Evolutionary conservation across 2,888 invertebrate genomes (phyloP).

Genomic region (Drosophila gaucha): DNA sequence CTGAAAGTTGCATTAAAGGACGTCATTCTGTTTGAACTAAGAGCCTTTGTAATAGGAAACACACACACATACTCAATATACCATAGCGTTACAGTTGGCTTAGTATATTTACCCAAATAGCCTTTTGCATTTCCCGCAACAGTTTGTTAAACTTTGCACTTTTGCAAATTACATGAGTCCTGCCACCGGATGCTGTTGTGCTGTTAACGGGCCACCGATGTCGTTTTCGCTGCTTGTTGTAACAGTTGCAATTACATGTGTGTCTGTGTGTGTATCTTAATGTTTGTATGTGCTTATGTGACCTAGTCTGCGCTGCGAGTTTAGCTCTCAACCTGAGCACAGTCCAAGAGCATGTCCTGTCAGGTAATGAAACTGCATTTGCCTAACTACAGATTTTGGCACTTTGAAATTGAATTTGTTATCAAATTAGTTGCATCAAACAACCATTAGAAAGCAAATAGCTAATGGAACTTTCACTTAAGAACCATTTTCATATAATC

Average conservation of each 20-base stretch:
- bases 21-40: no score
- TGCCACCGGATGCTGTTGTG: conserved; percentile 71
- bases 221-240: conserved; percentile 22
- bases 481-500: conserved; percentile 2
- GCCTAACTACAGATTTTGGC: conserved; percentile 59
- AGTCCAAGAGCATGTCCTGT: conserved; percentile 22
- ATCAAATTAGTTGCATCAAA: conserved; percentile 75
- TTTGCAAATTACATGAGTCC: conserved; percentile 79
- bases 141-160: conserved; percentile 81
- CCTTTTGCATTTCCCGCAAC: conserved; percentile 73
- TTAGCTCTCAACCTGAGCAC: conserved; percentile 26
- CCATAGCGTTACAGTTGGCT: conserved; percentile 10
- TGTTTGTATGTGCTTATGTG: conserved; percentile 57
- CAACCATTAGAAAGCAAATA: conserved; percentile 48
- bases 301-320: conserved; percentile 32
- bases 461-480: conserved; percentile 8
- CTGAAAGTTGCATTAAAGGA: no score
- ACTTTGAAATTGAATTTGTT: conserved; percentile 76
- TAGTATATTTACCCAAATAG: conserved; percentile 47
- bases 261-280: conserved; percentile 41
- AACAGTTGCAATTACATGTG: conserved; percentile 2
- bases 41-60: neutral
- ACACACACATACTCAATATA: conserved; percentile 1
- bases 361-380: conserved; percentile 56
- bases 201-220: conserved; percentile 49